Evolutionary conservation across 64 coral and sea anemone genomes (phyloP).

Genomic region (Stichodactyla mertensii): DNA sequence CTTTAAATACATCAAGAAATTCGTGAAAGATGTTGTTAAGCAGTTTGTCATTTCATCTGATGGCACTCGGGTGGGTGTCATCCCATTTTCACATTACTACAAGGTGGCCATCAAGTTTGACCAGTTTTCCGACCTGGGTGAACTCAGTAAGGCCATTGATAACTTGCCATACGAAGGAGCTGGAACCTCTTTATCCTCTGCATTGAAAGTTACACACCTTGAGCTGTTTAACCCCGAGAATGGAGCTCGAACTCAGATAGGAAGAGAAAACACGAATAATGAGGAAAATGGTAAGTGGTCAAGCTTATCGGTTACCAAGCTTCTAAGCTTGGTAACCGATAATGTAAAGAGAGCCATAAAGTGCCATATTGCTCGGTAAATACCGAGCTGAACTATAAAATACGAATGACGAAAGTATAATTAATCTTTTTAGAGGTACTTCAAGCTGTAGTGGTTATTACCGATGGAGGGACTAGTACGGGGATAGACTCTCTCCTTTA

Average conservation of each 20-base stretch:
- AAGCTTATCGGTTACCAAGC: no score
- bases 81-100: constrained; percentile 19
- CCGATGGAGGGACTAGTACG: not conserved
- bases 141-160: constrained; percentile 2
- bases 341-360: no score
- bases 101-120: not conserved
- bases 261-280: not conserved
- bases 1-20: constrained; percentile 27
- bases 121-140: not conserved
- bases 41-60: not conserved
- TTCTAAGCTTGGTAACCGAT: no score
- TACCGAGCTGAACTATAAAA: no score
- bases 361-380: no score
- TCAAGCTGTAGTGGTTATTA: constrained; percentile 7
- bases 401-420: not conserved
- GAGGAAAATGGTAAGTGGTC: not conserved
- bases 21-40: constrained; percentile 2
- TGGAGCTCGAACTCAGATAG: not conserved
- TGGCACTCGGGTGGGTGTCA: not conserved
- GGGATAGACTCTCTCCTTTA: not conserved
- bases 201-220: not conserved
- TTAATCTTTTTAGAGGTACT: not conserved
- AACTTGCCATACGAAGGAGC: constrained; percentile 14
- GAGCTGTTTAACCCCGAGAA: constrained; percentile 15
- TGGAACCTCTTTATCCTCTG: not conserved